phyloP scores from a whole-genome alignment of 2,113 vertebrate genomes.

The Azemiops feae region DNA sequence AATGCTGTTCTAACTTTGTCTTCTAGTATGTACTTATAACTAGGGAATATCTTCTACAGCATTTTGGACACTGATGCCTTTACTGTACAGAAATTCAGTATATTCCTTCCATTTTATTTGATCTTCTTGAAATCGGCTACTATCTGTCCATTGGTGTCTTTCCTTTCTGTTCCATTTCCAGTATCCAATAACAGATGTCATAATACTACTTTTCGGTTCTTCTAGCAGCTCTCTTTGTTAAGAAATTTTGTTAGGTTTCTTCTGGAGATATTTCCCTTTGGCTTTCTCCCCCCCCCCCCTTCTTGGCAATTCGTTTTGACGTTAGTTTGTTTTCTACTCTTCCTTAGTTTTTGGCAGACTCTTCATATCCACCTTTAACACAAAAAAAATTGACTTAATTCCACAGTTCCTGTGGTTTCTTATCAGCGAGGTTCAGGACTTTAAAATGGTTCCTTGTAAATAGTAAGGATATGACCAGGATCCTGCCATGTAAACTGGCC shows the following conservation, averaged over 20 bases:
- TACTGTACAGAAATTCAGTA: background rate
- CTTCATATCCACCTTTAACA: background rate
- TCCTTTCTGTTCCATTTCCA: background rate
- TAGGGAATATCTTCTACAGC: background rate
- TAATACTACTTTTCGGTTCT: background rate
- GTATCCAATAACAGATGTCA: background rate
- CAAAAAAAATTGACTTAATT: background rate
- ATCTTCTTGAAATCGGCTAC: background rate
- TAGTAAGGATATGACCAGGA: no score
- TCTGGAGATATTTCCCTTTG: background rate
- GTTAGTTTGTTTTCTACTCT: background rate
- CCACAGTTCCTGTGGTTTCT: background rate
- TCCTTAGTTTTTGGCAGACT: background rate
- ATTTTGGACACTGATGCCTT: background rate
- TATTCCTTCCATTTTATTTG: background rate
- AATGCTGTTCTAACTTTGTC: background rate
- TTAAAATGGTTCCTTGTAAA: no score
- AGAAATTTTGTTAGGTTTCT: background rate
- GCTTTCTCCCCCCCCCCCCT: no score
- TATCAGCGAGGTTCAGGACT: no score
- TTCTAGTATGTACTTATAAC: background rate
- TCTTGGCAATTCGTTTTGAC: background rate
- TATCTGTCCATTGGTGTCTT: background rate
- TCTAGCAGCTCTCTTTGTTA: background rate
- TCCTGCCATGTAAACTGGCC: no score